Evolutionary conservation across 2,888 invertebrate genomes (phyloP), one percentile per base, ranked within the genome.

Genomic region (Chrysopilus asiliformis): DNA sequence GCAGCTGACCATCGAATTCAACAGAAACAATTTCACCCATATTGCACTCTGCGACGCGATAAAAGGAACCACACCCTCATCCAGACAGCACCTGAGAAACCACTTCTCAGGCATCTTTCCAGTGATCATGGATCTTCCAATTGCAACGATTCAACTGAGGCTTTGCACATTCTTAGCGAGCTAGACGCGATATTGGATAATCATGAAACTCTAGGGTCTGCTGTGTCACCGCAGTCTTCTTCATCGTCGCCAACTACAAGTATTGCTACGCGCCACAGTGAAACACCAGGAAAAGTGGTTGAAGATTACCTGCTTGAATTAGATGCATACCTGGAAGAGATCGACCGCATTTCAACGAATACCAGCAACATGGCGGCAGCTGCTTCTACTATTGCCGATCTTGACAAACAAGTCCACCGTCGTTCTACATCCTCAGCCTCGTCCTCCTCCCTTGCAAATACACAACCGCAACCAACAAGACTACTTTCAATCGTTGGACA

Each of bases 281-380:
- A 44, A 34, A 39, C 41, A 12, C 48, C 36, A 43, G 52, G 52
- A 40, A 56, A 55, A 41, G n/a, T n/a, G n/a, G 55, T 68, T 12
- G 66, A 67, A 45, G 64, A 66, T 32, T 70, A 68, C 46, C 53
- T 71, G 13, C 53, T 63, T 45, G 70, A 71, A 41, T 51, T 71
- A 45, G 71, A 71, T 51, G 65, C 66, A 43, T 71, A 70, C 50
- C 50, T 70, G 26, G 63, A 64, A 42, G 57, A 59, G 37, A 56
- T 67, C 43, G 70, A 70, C 38, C 27, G 30, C 15, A 19, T 18
- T 3, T 24, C 12, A 13, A 33, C 10, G 12, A 33, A 20, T 20
- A 34, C 16, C 3, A 34, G 13, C 9, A 26, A 17, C n/a, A n/a
- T n/a, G n/a, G n/a, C n/a, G n/a, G n/a, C n/a, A n/a, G n/a, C n/a